Percentiles rank a stretch among this genome's conserved stretches.
Conservation (phyloP, 2,797 vertebrate genomes). For the Diceros bicornis region DNA sequence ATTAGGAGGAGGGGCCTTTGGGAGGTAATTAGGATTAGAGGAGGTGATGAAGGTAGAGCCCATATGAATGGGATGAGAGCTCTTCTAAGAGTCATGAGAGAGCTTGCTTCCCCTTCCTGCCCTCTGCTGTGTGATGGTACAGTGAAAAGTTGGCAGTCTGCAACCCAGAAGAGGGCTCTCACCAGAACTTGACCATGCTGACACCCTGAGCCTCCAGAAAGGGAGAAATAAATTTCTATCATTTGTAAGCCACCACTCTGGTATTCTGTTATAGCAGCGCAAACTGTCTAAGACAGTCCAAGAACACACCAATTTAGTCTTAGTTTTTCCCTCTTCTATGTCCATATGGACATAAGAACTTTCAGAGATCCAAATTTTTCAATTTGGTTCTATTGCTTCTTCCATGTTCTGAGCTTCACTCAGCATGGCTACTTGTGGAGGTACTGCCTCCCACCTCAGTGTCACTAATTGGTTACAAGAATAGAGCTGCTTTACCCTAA, state of each 20-base stretch:
- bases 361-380: neutral
- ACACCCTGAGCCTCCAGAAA: neutral
- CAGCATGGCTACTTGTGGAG: neutral
- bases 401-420: neutral
- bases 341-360: neutral
- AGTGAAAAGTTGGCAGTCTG: too few species aligned
- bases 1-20: neutral
- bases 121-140: neutral
- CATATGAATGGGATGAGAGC: neutral
- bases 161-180: neutral
- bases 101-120: neutral
- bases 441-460: neutral
- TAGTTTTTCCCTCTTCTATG: neutral
- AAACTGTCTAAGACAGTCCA: neutral
- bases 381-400: neutral
- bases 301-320: neutral
- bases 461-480: neutral
- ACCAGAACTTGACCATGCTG: neutral
- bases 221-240: too few species aligned
- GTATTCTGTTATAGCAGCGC: neutral
- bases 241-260: neutral
- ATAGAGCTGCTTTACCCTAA: neutral
- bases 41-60: neutral
- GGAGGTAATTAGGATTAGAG: neutral
- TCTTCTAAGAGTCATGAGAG: neutral